Conservation (phyloP, 2,113 vertebrate genomes). For the Danio rerio region DNA sequence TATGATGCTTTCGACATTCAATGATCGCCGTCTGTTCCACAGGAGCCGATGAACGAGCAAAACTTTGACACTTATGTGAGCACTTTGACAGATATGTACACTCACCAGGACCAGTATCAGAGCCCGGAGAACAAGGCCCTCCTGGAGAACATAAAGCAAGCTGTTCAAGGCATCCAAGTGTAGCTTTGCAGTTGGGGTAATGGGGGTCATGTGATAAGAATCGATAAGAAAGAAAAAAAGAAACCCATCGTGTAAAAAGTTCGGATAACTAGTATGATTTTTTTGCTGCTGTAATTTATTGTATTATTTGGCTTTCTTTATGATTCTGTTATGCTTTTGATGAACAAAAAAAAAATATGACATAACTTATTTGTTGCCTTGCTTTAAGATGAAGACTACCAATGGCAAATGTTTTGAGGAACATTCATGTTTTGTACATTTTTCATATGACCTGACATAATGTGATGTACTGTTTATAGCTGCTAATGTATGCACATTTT, state of each 20-base stretch:
- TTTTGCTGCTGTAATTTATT: slow-evolving; percentile 84
- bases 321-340: slow-evolving; percentile 67
- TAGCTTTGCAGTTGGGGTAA: slow-evolving; percentile 71
- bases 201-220: slow-evolving; percentile 68
- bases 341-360: slow-evolving; percentile 46
- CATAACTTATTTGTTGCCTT: slow-evolving; percentile 83
- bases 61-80: slow-evolving; percentile 99
- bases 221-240: slow-evolving; percentile 69
- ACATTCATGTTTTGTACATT: slow-evolving; percentile 98
- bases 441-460: slow-evolving; percentile 95
- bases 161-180: slow-evolving; percentile 98
- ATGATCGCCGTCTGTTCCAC: slow-evolving; percentile 67
- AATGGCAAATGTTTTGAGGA: slow-evolving; percentile 86
- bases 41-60: slow-evolving; percentile 99
- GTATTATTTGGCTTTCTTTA: slow-evolving; percentile 65
- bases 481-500: slow-evolving; percentile 96
- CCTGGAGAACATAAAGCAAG: slow-evolving; percentile 99
- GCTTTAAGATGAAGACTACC: slow-evolving; percentile 90
- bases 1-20: slow-evolving; percentile 6
- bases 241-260: slow-evolving; percentile 70
- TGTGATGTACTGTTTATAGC: slow-evolving; percentile 97
- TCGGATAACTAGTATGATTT: slow-evolving; percentile 85
- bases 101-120: slow-evolving; percentile 99
- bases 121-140: slow-evolving; percentile 99
- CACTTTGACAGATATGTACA: slow-evolving; percentile 99